Evolutionary conservation across 2,113 vertebrate species (phyloP).

Genomic region (Protobothrops mucrosquamatus): DNA sequence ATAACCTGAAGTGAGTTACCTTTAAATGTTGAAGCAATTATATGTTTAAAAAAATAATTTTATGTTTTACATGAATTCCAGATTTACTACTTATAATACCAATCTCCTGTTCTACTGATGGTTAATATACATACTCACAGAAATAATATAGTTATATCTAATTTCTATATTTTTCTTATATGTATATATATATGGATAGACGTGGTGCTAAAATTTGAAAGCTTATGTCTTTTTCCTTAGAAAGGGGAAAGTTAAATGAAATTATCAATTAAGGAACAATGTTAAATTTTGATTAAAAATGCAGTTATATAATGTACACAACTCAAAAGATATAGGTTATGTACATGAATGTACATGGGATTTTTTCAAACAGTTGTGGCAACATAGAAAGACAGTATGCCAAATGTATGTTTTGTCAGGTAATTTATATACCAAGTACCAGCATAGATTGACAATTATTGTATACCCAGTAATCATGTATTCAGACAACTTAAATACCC

Average conservation of each 20-base stretch:
- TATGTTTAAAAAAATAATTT: not conserved
- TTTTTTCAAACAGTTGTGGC: not conserved
- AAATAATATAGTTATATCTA: not conserved
- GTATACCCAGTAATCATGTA: not conserved
- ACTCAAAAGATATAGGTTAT: not conserved
- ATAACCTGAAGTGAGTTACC: slow-evolving; percentile 71
- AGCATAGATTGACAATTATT: not conserved
- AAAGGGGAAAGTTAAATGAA: not conserved
- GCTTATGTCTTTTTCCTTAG: not conserved
- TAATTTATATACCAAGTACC: not conserved
- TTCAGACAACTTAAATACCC: not conserved
- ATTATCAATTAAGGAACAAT: not conserved
- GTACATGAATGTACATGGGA: not conserved
- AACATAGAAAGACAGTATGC: not conserved
- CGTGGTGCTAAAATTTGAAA: not conserved
- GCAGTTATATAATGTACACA: not conserved
- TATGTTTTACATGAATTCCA: not conserved
- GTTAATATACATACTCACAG: not conserved
- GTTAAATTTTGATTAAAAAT: not conserved
- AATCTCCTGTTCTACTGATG: not conserved
- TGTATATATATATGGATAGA: not conserved
- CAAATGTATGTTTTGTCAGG: not conserved
- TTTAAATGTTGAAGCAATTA: slow-evolving; percentile 8
- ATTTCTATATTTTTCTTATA: not conserved
- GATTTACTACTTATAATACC: not conserved